A percentile compares a stretch with the other conserved stretches of the same genome.
Evolutionary conservation across 2,797 vertebrate genomes (phyloP).

Genomic region (Parauchenoglanis punctatus): DNA sequence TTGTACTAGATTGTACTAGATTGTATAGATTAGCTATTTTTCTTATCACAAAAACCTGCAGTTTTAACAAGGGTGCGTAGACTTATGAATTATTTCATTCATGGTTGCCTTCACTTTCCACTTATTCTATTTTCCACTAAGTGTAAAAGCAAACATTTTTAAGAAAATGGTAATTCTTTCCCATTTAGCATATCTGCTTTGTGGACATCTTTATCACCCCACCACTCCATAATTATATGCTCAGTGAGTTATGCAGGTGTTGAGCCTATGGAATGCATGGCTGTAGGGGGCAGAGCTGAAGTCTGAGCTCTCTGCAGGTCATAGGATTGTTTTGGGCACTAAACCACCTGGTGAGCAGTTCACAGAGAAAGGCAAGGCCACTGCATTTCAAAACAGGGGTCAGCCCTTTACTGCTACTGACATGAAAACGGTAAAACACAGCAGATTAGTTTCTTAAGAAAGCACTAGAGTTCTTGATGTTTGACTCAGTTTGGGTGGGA

Average conservation of each 20-base stretch:
- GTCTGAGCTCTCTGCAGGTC: conserved; percentile 40
- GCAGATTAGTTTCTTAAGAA: conserved; percentile 19
- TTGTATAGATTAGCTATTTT: not conserved
- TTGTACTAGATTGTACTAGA: not conserved
- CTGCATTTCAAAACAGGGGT: conserved; percentile 26
- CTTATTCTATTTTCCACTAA: not conserved
- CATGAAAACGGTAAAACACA: conserved; percentile 20
- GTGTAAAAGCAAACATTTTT: not conserved
- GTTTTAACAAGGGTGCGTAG: not conserved
- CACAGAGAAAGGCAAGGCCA: conserved; percentile 24
- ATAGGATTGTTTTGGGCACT: conserved; percentile 43
- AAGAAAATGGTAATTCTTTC: not conserved
- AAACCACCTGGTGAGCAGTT: conserved; percentile 50
- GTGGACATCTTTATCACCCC: not conserved
- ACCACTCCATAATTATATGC: conserved; percentile 22
- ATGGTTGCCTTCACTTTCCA: not conserved
- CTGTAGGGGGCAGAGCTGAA: conserved; percentile 13
- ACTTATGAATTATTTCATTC: not conserved
- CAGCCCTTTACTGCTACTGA: not conserved
- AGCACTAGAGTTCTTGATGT: conserved; percentile 7
- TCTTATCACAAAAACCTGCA: not conserved
- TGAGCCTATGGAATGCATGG: conserved; percentile 50
- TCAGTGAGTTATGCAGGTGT: conserved; percentile 45
- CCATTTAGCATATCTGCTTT: not conserved
- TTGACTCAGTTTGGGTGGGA: conserved; percentile 9